Evolutionary conservation across 2,888 invertebrate genomes (phyloP), one percentile per base, ranked within the genome.

Genomic region (Balanococcus diminutus): DNA sequence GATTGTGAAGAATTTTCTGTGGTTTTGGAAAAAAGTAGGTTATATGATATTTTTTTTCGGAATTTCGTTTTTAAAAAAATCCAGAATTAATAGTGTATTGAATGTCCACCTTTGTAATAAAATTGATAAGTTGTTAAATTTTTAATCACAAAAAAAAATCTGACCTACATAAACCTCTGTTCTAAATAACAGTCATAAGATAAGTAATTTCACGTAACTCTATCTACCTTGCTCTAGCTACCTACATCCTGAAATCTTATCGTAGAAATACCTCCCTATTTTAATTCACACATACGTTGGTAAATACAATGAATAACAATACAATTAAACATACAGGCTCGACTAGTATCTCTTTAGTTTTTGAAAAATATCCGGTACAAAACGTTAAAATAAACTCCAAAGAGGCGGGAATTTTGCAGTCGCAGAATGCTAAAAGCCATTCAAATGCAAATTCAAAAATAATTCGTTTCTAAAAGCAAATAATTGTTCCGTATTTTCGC

Each of bases 401-500:
- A 56, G n/a, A 22, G 9, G 19, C 28, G 19, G 72, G n/a, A 75
- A 28, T 19, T 79, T 72, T 16, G 28, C 75, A 19, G 19, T 16
- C 19, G 36, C 36, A 36, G 36, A 32, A 36, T 36, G 75, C 75
- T 79, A 36, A 79, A 79, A 79, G 75, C 75, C 36, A 79, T 79
- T 79, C 75, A 79, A 79, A 79, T 79, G 75, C 75, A 79, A 79
- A 79, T 79, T 79, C 75, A 32, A 79, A 79, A 79, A 79, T 79
- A 79, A 79, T 79, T 79, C 75, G 75, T 79, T 79, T 79, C 75
- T 79, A 79, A 79, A 79, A 79, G 75, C 75, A 79, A 79, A 36
- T 79, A 79, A 79, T 79, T 79, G 75, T 79, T 79, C 75, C 8
- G 22, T 19, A 19, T 79, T 79, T 79, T 79, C 75, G 75, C 75